Conservation (phyloP, 1,140 invertebrate genomes). For the Pararge aegeria region DNA sequence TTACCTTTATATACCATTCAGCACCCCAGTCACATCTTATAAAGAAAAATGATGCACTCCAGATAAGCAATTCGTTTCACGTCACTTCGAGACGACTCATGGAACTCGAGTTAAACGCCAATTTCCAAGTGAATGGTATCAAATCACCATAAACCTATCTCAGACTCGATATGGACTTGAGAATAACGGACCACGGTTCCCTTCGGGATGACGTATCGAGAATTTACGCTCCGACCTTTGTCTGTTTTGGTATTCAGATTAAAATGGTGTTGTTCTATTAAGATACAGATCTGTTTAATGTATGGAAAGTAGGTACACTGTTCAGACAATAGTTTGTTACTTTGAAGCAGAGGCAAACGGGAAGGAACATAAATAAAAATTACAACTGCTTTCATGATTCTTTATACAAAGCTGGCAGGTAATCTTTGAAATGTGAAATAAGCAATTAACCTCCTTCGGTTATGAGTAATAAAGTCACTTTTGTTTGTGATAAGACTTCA, state of each 20-base stretch:
- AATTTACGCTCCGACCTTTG: conserved; percentile 60
- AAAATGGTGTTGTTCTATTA: conserved; percentile 28
- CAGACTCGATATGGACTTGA: conserved; percentile 68
- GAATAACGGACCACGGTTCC: conserved; percentile 65
- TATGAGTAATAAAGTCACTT: too few relatives aligned
- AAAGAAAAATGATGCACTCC: conserved; percentile 17
- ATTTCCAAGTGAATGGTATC: conserved; percentile 71
- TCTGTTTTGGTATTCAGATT: conserved; percentile 42
- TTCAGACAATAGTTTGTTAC: neutral
- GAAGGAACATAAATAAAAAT: too few relatives aligned
- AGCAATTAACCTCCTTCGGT: too few relatives aligned
- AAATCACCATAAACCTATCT: conserved; percentile 77
- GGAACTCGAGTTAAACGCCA: conserved; percentile 62
- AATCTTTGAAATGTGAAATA: too few relatives aligned
- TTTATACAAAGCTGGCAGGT: too few relatives aligned
- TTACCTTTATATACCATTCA: neutral
- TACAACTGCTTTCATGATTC: neutral
- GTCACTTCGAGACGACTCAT: conserved; percentile 40
- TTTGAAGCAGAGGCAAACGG: neutral
- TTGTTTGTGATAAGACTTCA: too few relatives aligned
- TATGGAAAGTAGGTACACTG: neutral
- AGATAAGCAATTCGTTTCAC: conserved; percentile 45
- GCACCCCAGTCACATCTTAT: neutral
- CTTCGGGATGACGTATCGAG: conserved; percentile 56
- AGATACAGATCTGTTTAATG: conserved; percentile 11